Percentiles rank a stretch among this genome's conserved stretches.
Evolutionary conservation across 2,113 vertebrate genomes (phyloP).

Genomic region (Rhineura floridana): DNA sequence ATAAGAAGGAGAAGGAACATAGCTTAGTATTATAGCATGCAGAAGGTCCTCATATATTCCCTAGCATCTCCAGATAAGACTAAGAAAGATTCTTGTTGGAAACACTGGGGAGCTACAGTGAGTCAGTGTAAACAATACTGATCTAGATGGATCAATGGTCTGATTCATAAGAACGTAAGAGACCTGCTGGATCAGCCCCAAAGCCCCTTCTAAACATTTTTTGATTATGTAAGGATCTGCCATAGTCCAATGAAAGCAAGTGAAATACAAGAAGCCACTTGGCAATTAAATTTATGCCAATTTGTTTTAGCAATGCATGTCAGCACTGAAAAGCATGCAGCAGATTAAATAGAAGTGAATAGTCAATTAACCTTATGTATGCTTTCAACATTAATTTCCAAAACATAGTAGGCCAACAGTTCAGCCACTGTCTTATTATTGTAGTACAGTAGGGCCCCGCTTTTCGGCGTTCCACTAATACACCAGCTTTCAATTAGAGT

Average conservation of each 20-base stretch:
- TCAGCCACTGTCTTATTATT: background rate
- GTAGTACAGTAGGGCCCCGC: no score
- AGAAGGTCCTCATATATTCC: background rate
- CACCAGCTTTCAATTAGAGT: no score
- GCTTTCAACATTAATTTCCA: background rate
- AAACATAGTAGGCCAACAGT: background rate
- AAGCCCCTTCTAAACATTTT: no score
- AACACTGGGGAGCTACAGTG: no score
- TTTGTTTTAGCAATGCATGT: background rate
- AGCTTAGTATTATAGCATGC: background rate
- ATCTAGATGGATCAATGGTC: background rate
- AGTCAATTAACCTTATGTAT: background rate
- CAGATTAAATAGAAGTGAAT: background rate
- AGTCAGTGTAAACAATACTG: no score
- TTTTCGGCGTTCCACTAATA: no score
- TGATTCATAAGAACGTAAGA: no score
- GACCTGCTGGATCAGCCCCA: no score
- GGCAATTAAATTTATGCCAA: background rate
- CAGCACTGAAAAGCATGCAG: background rate
- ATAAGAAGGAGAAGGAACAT: background rate
- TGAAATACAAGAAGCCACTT: no score
- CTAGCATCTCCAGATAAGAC: no score
- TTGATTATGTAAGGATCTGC: background rate
- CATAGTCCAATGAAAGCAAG: background rate
- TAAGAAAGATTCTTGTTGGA: no score